Percentiles rank a stretch among this genome's conserved stretches.
Evolutionary conservation across 2,113 vertebrate species (phyloP).

Genomic region (Serilophus lunatus): DNA sequence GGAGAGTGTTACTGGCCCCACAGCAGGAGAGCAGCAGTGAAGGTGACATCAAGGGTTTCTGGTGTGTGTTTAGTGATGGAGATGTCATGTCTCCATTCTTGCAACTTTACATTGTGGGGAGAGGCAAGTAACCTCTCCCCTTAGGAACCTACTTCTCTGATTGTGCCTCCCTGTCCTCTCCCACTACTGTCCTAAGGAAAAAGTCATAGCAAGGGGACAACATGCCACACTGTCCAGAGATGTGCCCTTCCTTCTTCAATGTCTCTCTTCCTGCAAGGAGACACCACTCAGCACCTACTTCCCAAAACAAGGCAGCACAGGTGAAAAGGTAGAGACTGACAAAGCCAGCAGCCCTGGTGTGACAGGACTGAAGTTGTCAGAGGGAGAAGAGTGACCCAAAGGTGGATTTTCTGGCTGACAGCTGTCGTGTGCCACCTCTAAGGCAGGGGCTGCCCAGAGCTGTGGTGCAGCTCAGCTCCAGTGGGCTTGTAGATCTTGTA

Average conservation of each 20-base stretch:
- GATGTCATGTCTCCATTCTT: neutral
- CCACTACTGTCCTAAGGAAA: neutral
- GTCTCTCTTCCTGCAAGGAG: neutral
- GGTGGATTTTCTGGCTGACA: neutral
- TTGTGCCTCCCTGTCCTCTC: neutral
- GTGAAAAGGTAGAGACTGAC: neutral
- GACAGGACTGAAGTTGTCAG: neutral
- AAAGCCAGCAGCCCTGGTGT: neutral
- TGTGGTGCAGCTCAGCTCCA: neutral
- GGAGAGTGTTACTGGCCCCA: neutral
- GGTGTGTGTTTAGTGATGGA: neutral
- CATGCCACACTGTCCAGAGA: fast-evolving
- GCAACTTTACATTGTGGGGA: neutral
- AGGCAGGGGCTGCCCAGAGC: neutral
- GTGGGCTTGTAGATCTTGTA: neutral
- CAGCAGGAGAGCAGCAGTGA: neutral
- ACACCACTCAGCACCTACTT: neutral
- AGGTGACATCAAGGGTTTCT: neutral
- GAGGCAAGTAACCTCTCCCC: neutral
- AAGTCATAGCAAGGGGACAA: no score
- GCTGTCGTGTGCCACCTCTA: neutral
- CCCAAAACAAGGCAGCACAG: neutral
- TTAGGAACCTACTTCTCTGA: neutral
- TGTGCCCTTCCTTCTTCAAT: neutral
- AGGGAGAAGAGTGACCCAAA: neutral